Base-by-base conservation (phyloP, 2,888 invertebrate species). In the Monoplex corrugatus region DNA sequence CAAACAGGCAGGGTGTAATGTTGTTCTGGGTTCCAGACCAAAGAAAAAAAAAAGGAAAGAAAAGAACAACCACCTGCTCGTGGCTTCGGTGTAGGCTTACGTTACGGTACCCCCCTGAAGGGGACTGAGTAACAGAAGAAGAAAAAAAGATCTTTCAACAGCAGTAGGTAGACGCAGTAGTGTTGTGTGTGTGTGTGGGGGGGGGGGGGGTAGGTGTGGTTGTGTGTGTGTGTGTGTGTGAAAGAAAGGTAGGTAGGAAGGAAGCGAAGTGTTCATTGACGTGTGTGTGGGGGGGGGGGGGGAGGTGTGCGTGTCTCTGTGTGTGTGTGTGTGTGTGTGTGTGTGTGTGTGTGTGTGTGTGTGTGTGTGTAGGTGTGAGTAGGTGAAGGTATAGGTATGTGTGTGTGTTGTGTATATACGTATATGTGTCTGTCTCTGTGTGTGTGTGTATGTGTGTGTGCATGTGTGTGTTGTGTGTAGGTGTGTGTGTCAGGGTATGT, bases 301-400 rank as follows among this genome's bases (percentile, higher is more conserved):
- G 50, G 8, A 16, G 8, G 50, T 50, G 50, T 50, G 50, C 16
- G 50, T 50, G 50, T 50, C 10, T 50, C 10, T 50, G 50, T 50
- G 50, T 50, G 50, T 50, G 50, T 50, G 50, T 50, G 50, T 50
- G 50, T 50, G 50, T 50, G 50, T 50, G 50, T 50, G 50, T 50
- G 50, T 68, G n/a, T 68, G 68, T 19, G 75, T 40, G 75, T 5
- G 75, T 75, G 35, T 5, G 75, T 75, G 40, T 80, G 78, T 80
- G 78, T 80, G 35, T 80, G 78, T 80, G 40, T 80, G 75, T 16
- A 35, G 32, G 75, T 75, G 75, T 75, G 75, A 35, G 75, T 16
- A 35, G 32, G 38, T 5, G 38, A 35, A 35, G 1, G 75, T 75
- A 35, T 16, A 35, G 32, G 75, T 3, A 35, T 35, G 75, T 3